Evolutionary conservation across 2,888 invertebrate genomes (phyloP), one percentile per base, ranked within the genome.

Genomic region (Lepetodrilus schrolli): DNA sequence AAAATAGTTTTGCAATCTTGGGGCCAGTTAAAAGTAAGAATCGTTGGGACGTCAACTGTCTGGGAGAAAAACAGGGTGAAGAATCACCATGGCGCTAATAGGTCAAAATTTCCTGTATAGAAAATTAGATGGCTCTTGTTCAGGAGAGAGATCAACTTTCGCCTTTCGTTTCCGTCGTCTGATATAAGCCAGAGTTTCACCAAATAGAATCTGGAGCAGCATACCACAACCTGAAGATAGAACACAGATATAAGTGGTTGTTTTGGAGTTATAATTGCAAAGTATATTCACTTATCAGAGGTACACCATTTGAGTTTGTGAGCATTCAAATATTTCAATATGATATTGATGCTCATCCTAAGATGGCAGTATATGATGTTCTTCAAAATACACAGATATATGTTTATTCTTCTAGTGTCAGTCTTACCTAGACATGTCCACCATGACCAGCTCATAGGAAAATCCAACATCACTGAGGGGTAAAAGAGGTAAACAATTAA

Each of bases 361-460:
- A n/a, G 5, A 38, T 38, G 38, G 5, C 10, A 7, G 38, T 7
- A 10, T 38, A 10, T 38, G 38, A 10, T 38, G 5, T 10, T 5
- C 5, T 7, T 38, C 5, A 38, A 38, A 38, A 38, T 10, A 38
- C 5, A 7, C 38, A 38, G 10, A 7, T 5, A 7, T 38, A 7
- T 38, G 38, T 10, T 38, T 5, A 7, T 5, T 7, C 38, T 38
- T 38, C 10, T 5, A 38, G 38, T 7, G 38, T 38, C 5, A 38
- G 49, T 72, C 83, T 77, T 73, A 83, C 83, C 82, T 66, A 82
- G 37, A 72, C 80, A 80, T 5, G 82, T 72, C 83, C 83, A 82
- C 83, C 83, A 83, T 34, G 82, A 78, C 83, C 83, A 83, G 21
- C 51, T 78, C 8, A 73, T 17, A 13, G 82, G 82, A 68, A 82